Evolutionary conservation across 1,140 invertebrate species (phyloP).

Genomic region (Aphaenogaster floridana): DNA sequence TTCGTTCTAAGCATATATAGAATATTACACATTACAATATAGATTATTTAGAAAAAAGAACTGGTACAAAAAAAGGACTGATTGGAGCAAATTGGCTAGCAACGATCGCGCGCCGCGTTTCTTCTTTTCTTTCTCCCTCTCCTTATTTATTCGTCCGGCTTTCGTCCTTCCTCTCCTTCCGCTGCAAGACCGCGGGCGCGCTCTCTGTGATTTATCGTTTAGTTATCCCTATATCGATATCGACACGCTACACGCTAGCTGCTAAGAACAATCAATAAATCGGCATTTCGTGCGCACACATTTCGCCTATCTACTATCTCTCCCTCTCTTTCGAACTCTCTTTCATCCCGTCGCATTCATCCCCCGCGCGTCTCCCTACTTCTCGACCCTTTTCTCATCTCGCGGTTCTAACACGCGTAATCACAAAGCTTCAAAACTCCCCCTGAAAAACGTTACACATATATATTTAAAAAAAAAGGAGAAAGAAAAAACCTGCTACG

Average conservation of each 20-base stretch:
- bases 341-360: constrained; percentile 41
- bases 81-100: constrained; percentile 84
- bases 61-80: constrained; percentile 82
- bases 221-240: constrained; percentile 76
- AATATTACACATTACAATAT: constrained; percentile 65
- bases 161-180: constrained; percentile 8
- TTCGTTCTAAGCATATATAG: constrained; percentile 72
- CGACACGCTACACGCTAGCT: constrained; percentile 76
- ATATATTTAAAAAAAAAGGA: constrained; percentile 47
- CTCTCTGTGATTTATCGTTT: constrained; percentile 74
- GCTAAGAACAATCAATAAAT: constrained; percentile 81
- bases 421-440: constrained; percentile 50
- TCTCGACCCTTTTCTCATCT: constrained; percentile 31
- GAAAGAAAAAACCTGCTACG: constrained; percentile 65
- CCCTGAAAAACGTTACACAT: constrained; percentile 70
- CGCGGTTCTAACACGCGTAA: constrained; percentile 23
- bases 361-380: constrained; percentile 34
- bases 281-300: constrained; percentile 64
- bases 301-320: constrained; percentile 13
- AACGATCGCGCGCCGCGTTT: constrained; percentile 73
- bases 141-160: neutral
- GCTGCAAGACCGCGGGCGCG: constrained; percentile 30
- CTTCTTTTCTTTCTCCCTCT: neutral
- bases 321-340: neutral
- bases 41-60: constrained; percentile 85